Evolutionary conservation across 92 coral and sea anemone genomes (phyloP), one percentile per base, ranked within the genome.

Genomic region (Paramuricea clavata): DNA sequence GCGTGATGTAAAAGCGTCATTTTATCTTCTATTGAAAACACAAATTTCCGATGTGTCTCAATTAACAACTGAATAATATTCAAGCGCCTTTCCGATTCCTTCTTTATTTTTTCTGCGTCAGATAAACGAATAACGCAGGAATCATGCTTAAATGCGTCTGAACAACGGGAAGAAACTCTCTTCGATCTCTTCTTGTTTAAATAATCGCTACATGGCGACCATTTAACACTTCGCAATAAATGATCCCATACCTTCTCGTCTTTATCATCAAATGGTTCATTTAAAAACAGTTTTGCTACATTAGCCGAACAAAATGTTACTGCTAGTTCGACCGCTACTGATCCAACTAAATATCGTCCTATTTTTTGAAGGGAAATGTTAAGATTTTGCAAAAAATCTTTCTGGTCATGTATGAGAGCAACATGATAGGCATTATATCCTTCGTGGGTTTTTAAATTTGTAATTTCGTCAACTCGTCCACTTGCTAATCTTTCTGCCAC

Each of bases 1-100:
- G 77, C 77, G 28, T 12, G 16, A 70, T 70, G 77, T 25, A 70
- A 42, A 70, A 42, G 28, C 15, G 77, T 70, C 1, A 47, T 1
- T 1, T 17, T 8, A 8, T 47, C 54, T 2, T 47, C 19, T 2
- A 6, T 15, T 47, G 54, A 47, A 47, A 47, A 12, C 1, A 47
- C 7, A 47, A 17, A 10, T 47, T 47, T 17, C 54, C 54, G 54
- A 2, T 8, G 4, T 47, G 54, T 47, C 13, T 47, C 54, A 47
- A 47, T 10, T 15, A 47, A 15, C 13, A 47, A 10, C 54, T 15
- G 7, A 47, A 47, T 47, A 47, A 47, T 8, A 47, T 8, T 47
- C 19, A 47, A 47, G 54, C 54, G 54, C 54, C 54, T 47, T 47
- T 47, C 54, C 54, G 54, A 47, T 17, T 47, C 54, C 13, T 47